These are phyloP conservation scores for Epinephelus malabaricus DNA, from an alignment of 2,797 vertebrate species.

Conservation along the genomic window DNA sequence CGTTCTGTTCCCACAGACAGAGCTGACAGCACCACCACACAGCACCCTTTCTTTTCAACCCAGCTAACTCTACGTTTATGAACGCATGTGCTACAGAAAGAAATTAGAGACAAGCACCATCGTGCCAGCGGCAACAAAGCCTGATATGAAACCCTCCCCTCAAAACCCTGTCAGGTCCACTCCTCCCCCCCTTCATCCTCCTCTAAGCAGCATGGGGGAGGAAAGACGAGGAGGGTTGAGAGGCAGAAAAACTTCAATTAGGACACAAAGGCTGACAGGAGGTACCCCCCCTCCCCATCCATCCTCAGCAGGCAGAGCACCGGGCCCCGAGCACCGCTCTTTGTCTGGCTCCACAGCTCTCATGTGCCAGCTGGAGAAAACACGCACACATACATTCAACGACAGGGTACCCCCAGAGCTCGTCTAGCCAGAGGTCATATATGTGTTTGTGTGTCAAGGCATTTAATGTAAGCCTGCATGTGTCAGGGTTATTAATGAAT, in stretches of 20 bases:
- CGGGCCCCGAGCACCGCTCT: slow-evolving; percentile 66
- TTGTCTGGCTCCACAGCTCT: slow-evolving; percentile 73
- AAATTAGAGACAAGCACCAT: slow-evolving; percentile 55
- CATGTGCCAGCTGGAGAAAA: slow-evolving; percentile 75
- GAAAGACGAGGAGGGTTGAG: slow-evolving; percentile 59
- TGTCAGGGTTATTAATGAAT: slow-evolving; percentile 55
- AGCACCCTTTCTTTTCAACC: slow-evolving; percentile 19
- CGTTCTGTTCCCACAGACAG: slow-evolving; percentile 22
- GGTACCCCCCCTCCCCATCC: slow-evolving; percentile 43
- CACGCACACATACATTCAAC: slow-evolving; percentile 31
- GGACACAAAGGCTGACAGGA: slow-evolving; percentile 85
- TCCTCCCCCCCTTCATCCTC: slow-evolving; percentile 37
- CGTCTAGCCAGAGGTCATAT: slow-evolving; percentile 52
- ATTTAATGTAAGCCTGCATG: slow-evolving; percentile 50
- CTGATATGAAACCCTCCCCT: slow-evolving; percentile 59
- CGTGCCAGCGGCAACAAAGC: slow-evolving; percentile 73
- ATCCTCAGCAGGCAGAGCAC: slow-evolving; percentile 50
- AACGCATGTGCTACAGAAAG: slow-evolving; percentile 41
- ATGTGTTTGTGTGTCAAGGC: slow-evolving; percentile 41
- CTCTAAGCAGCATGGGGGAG: slow-evolving; percentile 62
- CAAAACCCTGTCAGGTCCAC: slow-evolving; percentile 49
- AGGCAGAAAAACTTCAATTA: slow-evolving; percentile 86
- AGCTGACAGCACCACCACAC: slow-evolving; percentile 21
- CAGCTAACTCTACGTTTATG: slow-evolving; percentile 36
- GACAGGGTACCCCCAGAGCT: slow-evolving; percentile 51